phyloP scores from a whole-genome alignment of 2,888 invertebrate species.

The Drosophila maculinotata region DNA sequence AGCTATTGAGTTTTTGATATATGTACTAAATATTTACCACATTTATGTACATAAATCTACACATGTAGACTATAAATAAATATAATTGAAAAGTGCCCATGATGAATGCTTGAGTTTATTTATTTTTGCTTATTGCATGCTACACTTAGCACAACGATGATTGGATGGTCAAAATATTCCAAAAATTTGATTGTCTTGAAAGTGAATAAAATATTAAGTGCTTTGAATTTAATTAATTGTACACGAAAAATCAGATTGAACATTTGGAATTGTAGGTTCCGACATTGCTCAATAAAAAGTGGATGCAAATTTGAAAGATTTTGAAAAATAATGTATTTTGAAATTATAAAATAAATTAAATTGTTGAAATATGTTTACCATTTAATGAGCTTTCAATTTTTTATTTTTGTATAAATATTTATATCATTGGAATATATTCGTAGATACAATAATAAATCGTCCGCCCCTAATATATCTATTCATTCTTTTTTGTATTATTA shows the following conservation, averaged over 20 bases:
- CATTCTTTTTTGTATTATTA: too few species aligned
- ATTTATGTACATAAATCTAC: constrained; percentile 39
- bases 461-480: too few species aligned
- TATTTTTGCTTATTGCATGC: constrained; percentile 43
- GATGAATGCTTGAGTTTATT: constrained; percentile 49
- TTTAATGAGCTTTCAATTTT: too few species aligned
- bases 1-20: constrained; percentile 14
- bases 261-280: too few species aligned
- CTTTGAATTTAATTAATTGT: constrained; percentile 26
- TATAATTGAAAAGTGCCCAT: constrained; percentile 36
- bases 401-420: too few species aligned
- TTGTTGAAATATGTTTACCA: too few species aligned
- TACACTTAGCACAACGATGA: constrained; percentile 51
- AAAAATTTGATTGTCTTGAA: constrained; percentile 36
- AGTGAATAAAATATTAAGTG: constrained; percentile 41
- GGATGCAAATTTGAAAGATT: too few species aligned
- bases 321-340: too few species aligned
- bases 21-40: constrained; percentile 15
- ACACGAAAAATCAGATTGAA: background rate
- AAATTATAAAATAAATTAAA: too few species aligned
- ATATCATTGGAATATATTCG: too few species aligned
- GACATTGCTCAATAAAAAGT: too few species aligned
- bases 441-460: too few species aligned
- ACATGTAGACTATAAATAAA: constrained; percentile 50
- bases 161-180: constrained; percentile 49